Percentiles rank a stretch among this genome's conserved stretches.
Evolutionary conservation across 1,140 invertebrate genomes (phyloP).

Genomic region (Drosophila santomea): DNA sequence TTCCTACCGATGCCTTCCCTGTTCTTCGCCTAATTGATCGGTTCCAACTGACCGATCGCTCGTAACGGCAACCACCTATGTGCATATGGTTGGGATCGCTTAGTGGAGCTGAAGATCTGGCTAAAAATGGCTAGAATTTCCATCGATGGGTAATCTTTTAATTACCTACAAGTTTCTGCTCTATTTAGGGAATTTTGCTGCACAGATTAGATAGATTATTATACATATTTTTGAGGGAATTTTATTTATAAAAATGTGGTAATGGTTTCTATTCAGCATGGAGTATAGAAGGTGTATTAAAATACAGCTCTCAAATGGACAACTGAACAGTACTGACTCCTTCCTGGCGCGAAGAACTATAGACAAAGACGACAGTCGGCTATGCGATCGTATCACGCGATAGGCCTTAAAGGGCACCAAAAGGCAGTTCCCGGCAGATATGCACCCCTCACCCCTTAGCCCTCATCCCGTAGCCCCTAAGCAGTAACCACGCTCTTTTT

Average conservation of each 20-base stretch:
- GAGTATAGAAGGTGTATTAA: not conserved
- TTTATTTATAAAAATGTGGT: too few relatives aligned
- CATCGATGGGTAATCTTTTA: too few relatives aligned
- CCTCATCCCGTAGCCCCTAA: not conserved
- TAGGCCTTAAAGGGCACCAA: slow-evolving; percentile 70
- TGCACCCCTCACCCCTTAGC: not conserved
- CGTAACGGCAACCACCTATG: slow-evolving; percentile 63
- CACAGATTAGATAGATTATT: too few relatives aligned
- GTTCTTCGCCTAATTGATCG: slow-evolving; percentile 69
- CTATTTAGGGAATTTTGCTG: too few relatives aligned
- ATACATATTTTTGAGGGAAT: too few relatives aligned
- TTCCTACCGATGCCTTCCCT: slow-evolving; percentile 2
- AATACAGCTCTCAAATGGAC: not conserved
- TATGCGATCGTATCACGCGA: slow-evolving; percentile 79
- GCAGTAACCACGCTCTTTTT: not conserved
- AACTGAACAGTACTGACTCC: not conserved
- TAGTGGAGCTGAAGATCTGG: not conserved
- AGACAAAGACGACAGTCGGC: slow-evolving; percentile 74
- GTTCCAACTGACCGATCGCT: slow-evolving; percentile 78
- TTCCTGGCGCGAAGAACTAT: slow-evolving; percentile 60
- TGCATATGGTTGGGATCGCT: slow-evolving; percentile 13
- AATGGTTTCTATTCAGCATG: too few relatives aligned
- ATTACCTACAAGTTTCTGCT: too few relatives aligned
- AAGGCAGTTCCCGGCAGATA: slow-evolving; percentile 33
- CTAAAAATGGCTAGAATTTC: not conserved